Conservation (phyloP, 2,113 vertebrate species). For the Odocoileus hemionus region DNA sequence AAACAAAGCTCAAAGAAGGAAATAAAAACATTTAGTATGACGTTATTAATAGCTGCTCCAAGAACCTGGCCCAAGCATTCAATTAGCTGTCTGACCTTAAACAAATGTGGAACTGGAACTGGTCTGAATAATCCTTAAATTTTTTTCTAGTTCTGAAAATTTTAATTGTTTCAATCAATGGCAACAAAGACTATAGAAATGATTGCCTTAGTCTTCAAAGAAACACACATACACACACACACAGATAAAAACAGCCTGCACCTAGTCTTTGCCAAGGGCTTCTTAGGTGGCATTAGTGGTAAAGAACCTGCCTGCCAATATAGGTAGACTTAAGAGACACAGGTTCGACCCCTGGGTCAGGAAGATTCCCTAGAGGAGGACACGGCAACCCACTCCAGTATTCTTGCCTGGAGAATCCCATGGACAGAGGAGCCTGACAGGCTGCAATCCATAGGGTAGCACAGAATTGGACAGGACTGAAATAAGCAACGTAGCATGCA, state of each 20-base stretch:
- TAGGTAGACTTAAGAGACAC: background rate
- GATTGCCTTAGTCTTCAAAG: background rate
- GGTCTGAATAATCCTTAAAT: background rate
- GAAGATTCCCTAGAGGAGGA: background rate
- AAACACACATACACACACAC: background rate
- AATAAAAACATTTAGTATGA: background rate
- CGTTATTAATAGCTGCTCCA: background rate
- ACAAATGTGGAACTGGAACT: background rate
- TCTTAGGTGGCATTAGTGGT: background rate
- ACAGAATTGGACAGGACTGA: background rate
- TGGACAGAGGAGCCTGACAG: background rate
- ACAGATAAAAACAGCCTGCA: background rate
- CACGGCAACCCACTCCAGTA: background rate
- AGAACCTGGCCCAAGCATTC: background rate
- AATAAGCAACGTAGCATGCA: background rate
- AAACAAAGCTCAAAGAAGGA: background rate
- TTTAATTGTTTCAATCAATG: background rate
- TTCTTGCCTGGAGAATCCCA: background rate
- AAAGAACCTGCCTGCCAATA: background rate
- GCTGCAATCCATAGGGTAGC: background rate
- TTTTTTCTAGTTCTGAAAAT: background rate
- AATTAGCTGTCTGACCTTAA: background rate
- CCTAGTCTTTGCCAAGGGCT: background rate
- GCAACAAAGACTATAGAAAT: constrained; percentile 14
- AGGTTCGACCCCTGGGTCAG: background rate